These are phyloP conservation scores for Podarcis raffonei DNA, from an alignment of 2,113 vertebrate genomes.

Conservation along the genomic window DNA sequence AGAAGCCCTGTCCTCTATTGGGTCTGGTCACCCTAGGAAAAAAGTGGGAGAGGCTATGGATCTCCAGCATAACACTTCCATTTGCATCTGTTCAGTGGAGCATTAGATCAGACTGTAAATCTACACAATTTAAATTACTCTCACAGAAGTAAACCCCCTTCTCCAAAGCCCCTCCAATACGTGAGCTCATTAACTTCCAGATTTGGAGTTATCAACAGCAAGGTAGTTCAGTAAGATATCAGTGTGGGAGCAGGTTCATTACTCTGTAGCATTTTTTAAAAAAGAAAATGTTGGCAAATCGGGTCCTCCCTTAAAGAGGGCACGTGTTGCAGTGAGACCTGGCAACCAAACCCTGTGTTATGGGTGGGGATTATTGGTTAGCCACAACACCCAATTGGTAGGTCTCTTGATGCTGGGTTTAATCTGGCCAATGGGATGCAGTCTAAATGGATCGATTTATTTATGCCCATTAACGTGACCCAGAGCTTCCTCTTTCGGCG, in stretches of 20 bases:
- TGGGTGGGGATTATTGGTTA: too few relatives aligned
- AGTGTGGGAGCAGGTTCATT: neutral
- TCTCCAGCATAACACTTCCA: neutral
- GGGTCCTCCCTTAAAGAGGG: too few relatives aligned
- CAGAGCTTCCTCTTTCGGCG: too few relatives aligned
- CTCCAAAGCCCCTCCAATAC: neutral
- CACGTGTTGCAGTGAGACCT: too few relatives aligned
- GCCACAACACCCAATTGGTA: too few relatives aligned
- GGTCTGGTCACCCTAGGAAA: neutral
- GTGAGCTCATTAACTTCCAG: neutral
- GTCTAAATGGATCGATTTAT: too few relatives aligned
- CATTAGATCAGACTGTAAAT: neutral
- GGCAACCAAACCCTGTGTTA: too few relatives aligned
- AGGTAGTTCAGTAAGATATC: neutral
- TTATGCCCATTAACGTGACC: too few relatives aligned
- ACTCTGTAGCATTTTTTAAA: neutral
- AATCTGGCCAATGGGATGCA: too few relatives aligned
- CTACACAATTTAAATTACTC: too few relatives aligned
- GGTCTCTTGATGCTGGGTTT: too few relatives aligned
- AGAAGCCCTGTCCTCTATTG: neutral
- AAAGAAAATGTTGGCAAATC: neutral
- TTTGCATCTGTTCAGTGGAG: neutral
- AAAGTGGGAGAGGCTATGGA: neutral
- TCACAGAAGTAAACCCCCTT: neutral
- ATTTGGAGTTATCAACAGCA: neutral